Evolutionary conservation across 2,113 vertebrate genomes (phyloP).

Genomic region (Romanogobio albipinnatus): DNA sequence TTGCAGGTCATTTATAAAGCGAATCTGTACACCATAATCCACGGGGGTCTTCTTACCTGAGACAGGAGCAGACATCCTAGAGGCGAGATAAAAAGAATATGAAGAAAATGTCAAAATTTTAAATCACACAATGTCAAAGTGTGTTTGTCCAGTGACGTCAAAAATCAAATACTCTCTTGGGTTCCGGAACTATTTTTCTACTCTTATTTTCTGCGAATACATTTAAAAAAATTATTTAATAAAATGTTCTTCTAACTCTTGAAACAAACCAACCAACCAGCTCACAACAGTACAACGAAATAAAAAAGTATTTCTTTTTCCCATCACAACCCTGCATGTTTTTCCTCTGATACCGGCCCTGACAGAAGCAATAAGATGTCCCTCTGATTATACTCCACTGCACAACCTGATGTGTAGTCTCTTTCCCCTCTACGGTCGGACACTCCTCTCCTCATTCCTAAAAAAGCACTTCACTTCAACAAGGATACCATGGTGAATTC

Average conservation of each 20-base stretch:
- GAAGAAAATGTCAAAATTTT: not conserved
- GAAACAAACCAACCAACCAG: not conserved
- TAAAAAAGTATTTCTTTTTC: not conserved
- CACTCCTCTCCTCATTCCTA: not conserved
- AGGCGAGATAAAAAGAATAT: not conserved
- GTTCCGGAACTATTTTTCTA: not conserved
- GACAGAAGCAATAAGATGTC: not conserved
- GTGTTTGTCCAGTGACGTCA: not conserved
- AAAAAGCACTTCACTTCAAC: conserved; percentile 14
- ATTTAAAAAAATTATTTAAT: not conserved
- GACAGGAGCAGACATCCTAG: conserved; percentile 73
- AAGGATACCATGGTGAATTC: not conserved
- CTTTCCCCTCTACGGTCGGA: not conserved
- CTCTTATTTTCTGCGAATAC: not conserved
- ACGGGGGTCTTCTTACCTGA: conserved; percentile 78
- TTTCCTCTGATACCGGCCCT: not conserved
- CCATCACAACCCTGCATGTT: not conserved
- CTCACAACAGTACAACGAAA: not conserved
- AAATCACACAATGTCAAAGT: too few relatives aligned
- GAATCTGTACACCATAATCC: conserved; percentile 92
- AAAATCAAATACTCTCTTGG: not conserved
- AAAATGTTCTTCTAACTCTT: not conserved
- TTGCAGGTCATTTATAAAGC: conserved; percentile 86
- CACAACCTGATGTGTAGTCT: conserved; percentile 11
- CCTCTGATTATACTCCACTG: not conserved